phyloP scores from a whole-genome alignment of 1,140 invertebrate genomes.

The Druon quercuslanigerum region DNA sequence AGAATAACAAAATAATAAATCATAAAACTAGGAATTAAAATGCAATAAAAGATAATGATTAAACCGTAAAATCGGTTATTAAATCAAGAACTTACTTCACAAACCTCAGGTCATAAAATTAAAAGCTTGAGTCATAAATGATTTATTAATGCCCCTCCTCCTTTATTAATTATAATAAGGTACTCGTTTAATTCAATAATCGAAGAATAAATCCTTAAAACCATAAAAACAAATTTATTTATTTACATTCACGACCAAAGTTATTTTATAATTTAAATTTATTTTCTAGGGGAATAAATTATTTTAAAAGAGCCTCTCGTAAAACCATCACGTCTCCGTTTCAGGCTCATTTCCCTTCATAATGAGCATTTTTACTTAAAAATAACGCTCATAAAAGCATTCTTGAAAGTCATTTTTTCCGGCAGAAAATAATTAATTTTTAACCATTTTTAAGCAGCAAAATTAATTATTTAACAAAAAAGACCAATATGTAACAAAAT shows the following conservation, averaged over 20 bases:
- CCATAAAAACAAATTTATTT: not conserved
- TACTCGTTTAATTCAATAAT: not conserved
- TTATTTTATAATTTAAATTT: too few species aligned
- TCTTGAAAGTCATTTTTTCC: not conserved
- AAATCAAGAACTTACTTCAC: slow-evolving; percentile 5
- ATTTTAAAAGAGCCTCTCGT: not conserved
- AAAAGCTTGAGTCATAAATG: slow-evolving; percentile 18
- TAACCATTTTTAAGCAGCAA: too few species aligned
- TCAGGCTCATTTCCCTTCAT: not conserved
- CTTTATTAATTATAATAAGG: slow-evolving; percentile 9
- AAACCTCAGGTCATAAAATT: slow-evolving; percentile 11
- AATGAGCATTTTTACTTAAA: slow-evolving; percentile 3
- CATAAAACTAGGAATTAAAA: not conserved
- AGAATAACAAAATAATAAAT: not conserved
- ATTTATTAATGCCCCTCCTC: slow-evolving; percentile 16
- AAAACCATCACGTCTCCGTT: slow-evolving; percentile 12
- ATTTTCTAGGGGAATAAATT: not conserved
- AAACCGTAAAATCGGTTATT: not conserved
- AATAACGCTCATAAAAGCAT: not conserved
- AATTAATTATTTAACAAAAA: too few species aligned
- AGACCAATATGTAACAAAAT: too few species aligned
- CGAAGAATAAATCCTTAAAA: not conserved
- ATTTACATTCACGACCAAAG: not conserved
- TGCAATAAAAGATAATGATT: not conserved
- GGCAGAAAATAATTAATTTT: not conserved